These are phyloP conservation scores for Limanda limanda DNA, from an alignment of 2,113 vertebrate species.

Conservation along the genomic window DNA sequence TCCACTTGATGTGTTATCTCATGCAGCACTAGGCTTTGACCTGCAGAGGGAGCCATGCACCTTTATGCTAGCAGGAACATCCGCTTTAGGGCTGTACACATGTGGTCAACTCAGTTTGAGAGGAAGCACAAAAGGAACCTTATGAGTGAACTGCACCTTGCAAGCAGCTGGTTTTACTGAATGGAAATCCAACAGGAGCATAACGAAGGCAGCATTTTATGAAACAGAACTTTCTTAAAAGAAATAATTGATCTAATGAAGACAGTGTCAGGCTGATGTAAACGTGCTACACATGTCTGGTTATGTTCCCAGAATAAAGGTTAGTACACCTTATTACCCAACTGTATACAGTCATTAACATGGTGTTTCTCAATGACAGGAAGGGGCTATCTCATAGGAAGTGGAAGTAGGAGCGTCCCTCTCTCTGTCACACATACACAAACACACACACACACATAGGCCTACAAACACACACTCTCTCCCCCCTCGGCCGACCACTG, in stretches of 20 bases:
- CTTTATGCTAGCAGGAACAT: background rate
- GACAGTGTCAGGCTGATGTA: background rate
- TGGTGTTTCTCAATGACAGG: slow-evolving; percentile 78
- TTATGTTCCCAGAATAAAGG: slow-evolving; percentile 11
- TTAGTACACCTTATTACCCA: slow-evolving; percentile 7
- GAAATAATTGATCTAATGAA: background rate
- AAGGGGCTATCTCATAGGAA: slow-evolving; percentile 83
- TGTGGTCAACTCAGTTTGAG: slow-evolving; percentile 47
- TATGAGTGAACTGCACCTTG: slow-evolving; percentile 62
- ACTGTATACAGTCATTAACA: slow-evolving; percentile 42
- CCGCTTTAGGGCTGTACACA: slow-evolving; percentile 22
- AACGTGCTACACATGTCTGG: background rate
- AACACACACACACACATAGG: too few species aligned
- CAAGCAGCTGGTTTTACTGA: slow-evolving; percentile 57
- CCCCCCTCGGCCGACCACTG: slow-evolving; percentile 41
- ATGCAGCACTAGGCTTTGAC: background rate
- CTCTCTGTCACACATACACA: slow-evolving; percentile 28
- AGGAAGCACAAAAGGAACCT: slow-evolving; percentile 62
- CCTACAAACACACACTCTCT: slow-evolving; percentile 39
- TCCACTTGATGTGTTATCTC: background rate
- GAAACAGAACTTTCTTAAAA: background rate
- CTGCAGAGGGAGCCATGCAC: slow-evolving; percentile 58
- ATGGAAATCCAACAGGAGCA: slow-evolving; percentile 16
- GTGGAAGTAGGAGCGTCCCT: slow-evolving; percentile 80
- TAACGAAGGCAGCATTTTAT: background rate